A percentile compares a stretch with the other conserved stretches of the same genome.
phyloP scores from a whole-genome alignment of 2,888 invertebrate genomes.

The Allolobophora icterica region DNA sequence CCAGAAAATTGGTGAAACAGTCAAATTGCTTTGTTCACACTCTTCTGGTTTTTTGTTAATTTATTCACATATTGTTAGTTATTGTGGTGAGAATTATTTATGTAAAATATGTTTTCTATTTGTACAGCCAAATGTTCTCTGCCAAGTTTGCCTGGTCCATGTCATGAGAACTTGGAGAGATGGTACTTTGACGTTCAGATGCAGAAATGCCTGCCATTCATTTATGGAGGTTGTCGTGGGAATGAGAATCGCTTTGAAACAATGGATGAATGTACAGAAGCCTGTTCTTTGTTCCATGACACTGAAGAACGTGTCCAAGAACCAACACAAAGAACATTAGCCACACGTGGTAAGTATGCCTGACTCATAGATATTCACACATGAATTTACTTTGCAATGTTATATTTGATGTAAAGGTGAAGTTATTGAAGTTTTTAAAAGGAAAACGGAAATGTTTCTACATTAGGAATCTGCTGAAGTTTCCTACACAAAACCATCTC shows the following conservation, averaged over 20 bases:
- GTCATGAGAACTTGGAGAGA: neutral
- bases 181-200: conserved; percentile 75
- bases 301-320: neutral
- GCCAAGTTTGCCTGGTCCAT: conserved; percentile 28
- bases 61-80: too few relatives aligned
- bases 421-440: too few relatives aligned
- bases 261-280: conserved; percentile 49
- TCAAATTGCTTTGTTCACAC: too few relatives aligned
- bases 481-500: too few relatives aligned
- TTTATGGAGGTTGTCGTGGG: conserved; percentile 83
- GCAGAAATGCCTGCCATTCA: conserved; percentile 75
- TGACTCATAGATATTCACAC: neutral
- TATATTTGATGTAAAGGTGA: too few relatives aligned
- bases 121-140: conserved; percentile 21
- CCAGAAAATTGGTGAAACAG: too few relatives aligned
- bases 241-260: conserved; percentile 79
- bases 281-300: conserved; percentile 22
- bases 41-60: too few relatives aligned
- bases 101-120: neutral
- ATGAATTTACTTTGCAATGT: neutral
- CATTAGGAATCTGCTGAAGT: too few relatives aligned
- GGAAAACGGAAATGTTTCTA: too few relatives aligned
- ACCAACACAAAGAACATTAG: neutral
- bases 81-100: too few relatives aligned
- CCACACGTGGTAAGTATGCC: neutral